Base-by-base conservation (phyloP, 2,113 vertebrate genomes). In the Amphiprion percula region DNA sequence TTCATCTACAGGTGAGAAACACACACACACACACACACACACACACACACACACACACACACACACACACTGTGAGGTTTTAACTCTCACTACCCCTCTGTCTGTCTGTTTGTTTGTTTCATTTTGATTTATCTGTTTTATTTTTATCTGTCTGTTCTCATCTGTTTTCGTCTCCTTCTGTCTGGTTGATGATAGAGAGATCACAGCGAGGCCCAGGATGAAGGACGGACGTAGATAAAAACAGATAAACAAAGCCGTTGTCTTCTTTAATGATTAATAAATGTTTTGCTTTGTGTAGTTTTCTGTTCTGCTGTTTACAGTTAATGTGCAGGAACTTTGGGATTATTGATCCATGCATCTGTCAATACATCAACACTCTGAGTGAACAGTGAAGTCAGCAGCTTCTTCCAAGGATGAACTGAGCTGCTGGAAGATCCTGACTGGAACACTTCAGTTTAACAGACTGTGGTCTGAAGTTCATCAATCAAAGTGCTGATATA, bases 1-100 rank as follows among this genome's bases (percentile, higher is more conserved):
- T 97, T 98, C 83, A 94, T 97, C 90, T 97, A 97, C 94, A 96
- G 97, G 97, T 97, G 76, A 91, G 91, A 33, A 46, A 23, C 9
- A 33, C 21, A 41, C 10, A 55, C 47, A 47, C 46, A 6, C 46
- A 3, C 46, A 47, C 46, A 47, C 15, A 47, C 46, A 47, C 44
- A 47, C 44, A 47, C 44, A 77, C 10, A 26, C 26, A 30, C 50
- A 30, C 9, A 44, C 23, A 46, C 15, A 26, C 26, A 23, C 9
- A 41, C 23, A 55, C 50, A 64, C 24, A 39, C 23, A 21, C 21
- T 21, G 21, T 21, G 21, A 21, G 21, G 21, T 68, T 71, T 49
- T 17, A 68, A 41, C 56, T 76, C 62, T 76, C 72, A 80, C 62
- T 62, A 69, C 54, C 33, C 9, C 6, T 37, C 33, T 37, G 37